phyloP scores from a whole-genome alignment of 2,888 invertebrate species.

The Pharmacophagus antenor region DNA sequence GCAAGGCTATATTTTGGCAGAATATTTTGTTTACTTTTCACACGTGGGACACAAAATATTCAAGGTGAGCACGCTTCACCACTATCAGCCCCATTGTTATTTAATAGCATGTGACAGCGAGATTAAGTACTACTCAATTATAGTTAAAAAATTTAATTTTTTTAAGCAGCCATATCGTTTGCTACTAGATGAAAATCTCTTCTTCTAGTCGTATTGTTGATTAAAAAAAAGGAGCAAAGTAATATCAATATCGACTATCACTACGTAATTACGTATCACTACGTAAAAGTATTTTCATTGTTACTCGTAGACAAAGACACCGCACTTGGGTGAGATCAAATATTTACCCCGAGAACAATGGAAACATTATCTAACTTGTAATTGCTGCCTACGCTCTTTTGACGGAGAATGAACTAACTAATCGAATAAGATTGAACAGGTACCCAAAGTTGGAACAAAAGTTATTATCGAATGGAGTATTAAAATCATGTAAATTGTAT shows the following conservation, averaged over 20 bases:
- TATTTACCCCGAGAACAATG: conserved; percentile 2
- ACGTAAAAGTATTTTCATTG: background rate
- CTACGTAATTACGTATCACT: background rate
- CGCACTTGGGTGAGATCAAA: background rate
- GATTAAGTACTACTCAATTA: too few species aligned
- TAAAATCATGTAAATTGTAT: too few species aligned
- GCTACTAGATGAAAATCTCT: background rate
- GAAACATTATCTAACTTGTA: conserved; percentile 6
- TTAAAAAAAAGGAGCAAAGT: background rate
- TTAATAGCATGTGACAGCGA: too few species aligned
- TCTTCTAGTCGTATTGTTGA: background rate
- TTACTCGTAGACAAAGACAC: background rate
- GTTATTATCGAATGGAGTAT: background rate
- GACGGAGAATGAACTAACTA: background rate
- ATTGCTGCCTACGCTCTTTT: background rate
- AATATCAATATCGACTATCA: too few species aligned
- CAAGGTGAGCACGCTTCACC: too few species aligned
- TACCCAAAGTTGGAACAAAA: background rate
- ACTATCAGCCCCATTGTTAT: too few species aligned
- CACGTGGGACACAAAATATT: too few species aligned
- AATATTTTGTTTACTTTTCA: too few species aligned
- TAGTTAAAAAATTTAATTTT: too few species aligned
- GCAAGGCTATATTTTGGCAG: too few species aligned
- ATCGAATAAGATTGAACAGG: background rate
- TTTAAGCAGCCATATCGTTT: too few species aligned